Conservation (phyloP, 2,113 vertebrate species). For the Turdus rufiventris region DNA sequence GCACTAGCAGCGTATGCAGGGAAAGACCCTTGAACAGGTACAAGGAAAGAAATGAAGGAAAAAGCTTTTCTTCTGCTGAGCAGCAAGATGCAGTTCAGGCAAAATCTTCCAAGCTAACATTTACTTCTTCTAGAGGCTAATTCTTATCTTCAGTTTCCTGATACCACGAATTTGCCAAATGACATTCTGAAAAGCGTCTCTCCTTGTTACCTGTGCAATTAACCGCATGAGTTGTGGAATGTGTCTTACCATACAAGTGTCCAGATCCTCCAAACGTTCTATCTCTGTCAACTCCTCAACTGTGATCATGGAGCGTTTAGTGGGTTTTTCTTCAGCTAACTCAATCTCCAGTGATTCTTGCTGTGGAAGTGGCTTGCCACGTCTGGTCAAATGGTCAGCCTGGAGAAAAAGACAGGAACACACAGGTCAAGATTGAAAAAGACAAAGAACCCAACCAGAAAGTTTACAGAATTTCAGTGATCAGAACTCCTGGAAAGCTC, state of each 20-base stretch:
- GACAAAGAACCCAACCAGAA: background rate
- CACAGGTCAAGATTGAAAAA: background rate
- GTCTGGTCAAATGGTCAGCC: constrained; percentile 88
- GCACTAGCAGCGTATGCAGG: background rate
- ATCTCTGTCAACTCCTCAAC: constrained; percentile 84
- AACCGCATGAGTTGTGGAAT: background rate
- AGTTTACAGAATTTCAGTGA: background rate
- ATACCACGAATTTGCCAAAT: background rate
- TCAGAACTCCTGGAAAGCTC: background rate
- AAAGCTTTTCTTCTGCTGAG: background rate
- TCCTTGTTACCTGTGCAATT: background rate
- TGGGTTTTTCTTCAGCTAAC: constrained; percentile 79
- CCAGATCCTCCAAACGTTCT: constrained; percentile 90
- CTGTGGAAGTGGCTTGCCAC: constrained; percentile 80
- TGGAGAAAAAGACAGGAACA: constrained; percentile 37
- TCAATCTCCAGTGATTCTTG: constrained; percentile 86
- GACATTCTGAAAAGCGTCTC: background rate
- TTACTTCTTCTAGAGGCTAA: background rate
- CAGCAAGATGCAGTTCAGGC: background rate
- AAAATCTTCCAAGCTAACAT: background rate
- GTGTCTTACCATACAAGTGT: constrained; percentile 90
- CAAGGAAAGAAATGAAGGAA: background rate
- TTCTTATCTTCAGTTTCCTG: background rate
- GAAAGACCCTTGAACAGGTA: background rate
- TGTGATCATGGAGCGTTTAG: constrained; percentile 74